Percentiles rank a stretch among this genome's conserved stretches.
Conservation (phyloP, 2,797 vertebrate genomes). For the Sebastes vulpes region DNA sequence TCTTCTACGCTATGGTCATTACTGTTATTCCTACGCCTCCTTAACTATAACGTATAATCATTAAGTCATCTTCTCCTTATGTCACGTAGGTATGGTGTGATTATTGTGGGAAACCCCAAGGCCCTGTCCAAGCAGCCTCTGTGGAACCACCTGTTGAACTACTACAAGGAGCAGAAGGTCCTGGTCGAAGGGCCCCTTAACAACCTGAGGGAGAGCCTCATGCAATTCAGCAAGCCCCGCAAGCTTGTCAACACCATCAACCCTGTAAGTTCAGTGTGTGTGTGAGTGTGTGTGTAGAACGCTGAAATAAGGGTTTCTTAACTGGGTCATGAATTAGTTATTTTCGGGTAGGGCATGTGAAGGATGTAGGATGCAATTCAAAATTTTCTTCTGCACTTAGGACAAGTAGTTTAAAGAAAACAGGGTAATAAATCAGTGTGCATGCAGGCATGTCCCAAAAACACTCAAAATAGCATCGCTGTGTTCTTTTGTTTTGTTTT, state of each 20-base stretch:
- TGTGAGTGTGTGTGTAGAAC: background rate
- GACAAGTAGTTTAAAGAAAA: background rate
- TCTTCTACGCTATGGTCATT: background rate
- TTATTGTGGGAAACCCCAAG: slow-evolving; percentile 96
- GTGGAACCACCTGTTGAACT: slow-evolving; percentile 96
- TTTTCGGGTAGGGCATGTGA: background rate
- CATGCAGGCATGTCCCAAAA: background rate
- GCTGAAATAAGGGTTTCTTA: slow-evolving; percentile 13
- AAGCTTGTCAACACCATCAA: slow-evolving; percentile 97
- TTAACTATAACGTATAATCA: background rate
- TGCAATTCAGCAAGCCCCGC: slow-evolving; percentile 98
- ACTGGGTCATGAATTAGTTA: slow-evolving; percentile 8
- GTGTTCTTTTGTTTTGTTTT: slow-evolving; percentile 2
- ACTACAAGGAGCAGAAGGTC: slow-evolving; percentile 98
- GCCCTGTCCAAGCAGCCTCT: slow-evolving; percentile 95
- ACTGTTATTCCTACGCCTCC: background rate
- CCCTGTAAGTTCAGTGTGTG: slow-evolving; percentile 84
- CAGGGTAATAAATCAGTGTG: slow-evolving; percentile 7
- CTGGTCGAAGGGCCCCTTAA: slow-evolving; percentile 96
- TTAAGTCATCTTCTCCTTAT: background rate
- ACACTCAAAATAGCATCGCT: background rate
- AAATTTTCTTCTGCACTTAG: background rate
- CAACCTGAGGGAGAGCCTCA: slow-evolving; percentile 95
- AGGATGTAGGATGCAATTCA: background rate
- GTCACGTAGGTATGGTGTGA: slow-evolving; percentile 91